A percentile compares a stretch with the other conserved stretches of the same genome.
Conservation (phyloP, 2,113 vertebrate genomes). For the Macrotis lagotis region DNA sequence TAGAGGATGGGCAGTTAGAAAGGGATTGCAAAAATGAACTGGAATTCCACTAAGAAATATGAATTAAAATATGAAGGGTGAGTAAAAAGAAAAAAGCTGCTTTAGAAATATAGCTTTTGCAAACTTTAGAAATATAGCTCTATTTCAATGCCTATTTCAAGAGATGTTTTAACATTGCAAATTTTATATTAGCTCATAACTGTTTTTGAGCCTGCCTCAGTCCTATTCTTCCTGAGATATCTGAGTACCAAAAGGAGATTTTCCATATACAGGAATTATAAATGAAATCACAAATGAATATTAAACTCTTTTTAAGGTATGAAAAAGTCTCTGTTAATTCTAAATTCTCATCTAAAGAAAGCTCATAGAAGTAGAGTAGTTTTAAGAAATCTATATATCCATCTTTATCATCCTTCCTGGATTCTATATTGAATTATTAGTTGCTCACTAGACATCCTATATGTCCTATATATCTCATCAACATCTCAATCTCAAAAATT, state of each 20-base stretch:
- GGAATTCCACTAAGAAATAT: slow-evolving; percentile 66
- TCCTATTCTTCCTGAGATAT: slow-evolving; percentile 78
- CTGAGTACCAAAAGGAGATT: slow-evolving; percentile 79
- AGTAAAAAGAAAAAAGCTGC: slow-evolving; percentile 76
- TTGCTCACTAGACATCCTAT: neutral
- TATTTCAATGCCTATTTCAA: slow-evolving; percentile 85
- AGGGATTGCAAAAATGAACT: neutral
- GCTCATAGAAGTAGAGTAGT: slow-evolving; percentile 69
- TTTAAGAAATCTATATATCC: neutral
- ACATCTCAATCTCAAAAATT: neutral
- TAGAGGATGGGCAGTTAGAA: neutral
- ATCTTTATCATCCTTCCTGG: neutral
- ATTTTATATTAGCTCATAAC: slow-evolving; percentile 81
- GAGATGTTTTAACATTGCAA: slow-evolving; percentile 81
- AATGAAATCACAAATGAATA: slow-evolving; percentile 81
- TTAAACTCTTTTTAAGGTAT: slow-evolving; percentile 81
- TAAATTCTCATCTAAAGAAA: slow-evolving; percentile 79
- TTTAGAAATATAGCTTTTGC: slow-evolving; percentile 84
- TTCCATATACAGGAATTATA: slow-evolving; percentile 80
- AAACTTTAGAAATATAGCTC: no score
- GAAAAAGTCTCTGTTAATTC: slow-evolving; percentile 83
- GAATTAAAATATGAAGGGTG: slow-evolving; percentile 63
- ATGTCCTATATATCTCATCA: neutral
- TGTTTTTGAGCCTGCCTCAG: slow-evolving; percentile 82
- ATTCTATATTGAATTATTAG: neutral